phyloP scores from a whole-genome alignment of 2,888 invertebrate genomes.

The Coelopa pilipes region DNA sequence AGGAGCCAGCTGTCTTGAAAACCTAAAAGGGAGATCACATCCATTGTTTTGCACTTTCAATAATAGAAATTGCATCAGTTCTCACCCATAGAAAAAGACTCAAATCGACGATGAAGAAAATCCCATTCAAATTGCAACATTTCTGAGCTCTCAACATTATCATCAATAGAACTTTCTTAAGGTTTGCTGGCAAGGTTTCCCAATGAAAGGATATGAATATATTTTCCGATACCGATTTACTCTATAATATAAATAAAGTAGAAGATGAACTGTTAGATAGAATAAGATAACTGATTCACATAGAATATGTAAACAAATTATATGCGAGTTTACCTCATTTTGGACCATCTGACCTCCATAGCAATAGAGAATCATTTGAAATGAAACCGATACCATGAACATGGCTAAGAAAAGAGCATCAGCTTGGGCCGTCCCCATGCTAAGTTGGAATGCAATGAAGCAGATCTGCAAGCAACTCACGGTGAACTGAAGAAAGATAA shows the following conservation, averaged over 20 bases:
- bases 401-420: slow-evolving; percentile 24
- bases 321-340: no score
- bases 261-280: no score
- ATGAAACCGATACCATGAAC: slow-evolving; percentile 35
- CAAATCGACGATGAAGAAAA: slow-evolving; percentile 4
- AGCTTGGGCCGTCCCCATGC: slow-evolving; percentile 16
- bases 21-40: background rate
- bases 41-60: background rate
- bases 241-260: background rate
- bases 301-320: no score
- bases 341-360: slow-evolving; percentile 41
- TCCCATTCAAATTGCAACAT: slow-evolving; percentile 1
- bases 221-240: background rate
- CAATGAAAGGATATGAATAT: background rate
- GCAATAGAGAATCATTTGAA: slow-evolving; percentile 42
- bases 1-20: background rate
- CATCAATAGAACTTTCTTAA: background rate
- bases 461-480: slow-evolving; percentile 40
- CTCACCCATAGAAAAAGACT: slow-evolving; percentile 7
- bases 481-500: slow-evolving; percentile 40
- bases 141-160: slow-evolving; percentile 5
- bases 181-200: background rate
- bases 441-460: slow-evolving; percentile 37
- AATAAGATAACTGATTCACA: no score
- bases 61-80: background rate